These are phyloP conservation scores for Bergia sp. DNA, from an alignment of 92 coral and sea anemone species.

Conservation along the genomic window DNA sequence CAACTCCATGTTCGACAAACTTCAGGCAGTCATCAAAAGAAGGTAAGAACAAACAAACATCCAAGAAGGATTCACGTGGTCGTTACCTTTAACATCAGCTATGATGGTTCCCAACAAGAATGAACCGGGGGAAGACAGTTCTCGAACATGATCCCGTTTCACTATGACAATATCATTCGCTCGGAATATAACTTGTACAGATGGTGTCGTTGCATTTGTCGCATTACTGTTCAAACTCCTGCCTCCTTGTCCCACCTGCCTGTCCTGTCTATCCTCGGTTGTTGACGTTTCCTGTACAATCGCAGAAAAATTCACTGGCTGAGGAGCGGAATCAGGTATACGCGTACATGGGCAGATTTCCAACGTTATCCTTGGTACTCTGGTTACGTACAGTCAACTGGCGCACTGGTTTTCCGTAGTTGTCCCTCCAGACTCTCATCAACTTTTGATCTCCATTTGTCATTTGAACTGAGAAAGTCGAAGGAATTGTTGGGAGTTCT, in stretches of 20 bases:
- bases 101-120: neutral
- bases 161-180: neutral
- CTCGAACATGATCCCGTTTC: neutral
- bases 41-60: neutral
- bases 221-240: neutral
- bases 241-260: neutral
- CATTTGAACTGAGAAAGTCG: constrained; percentile 42
- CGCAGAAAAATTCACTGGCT: constrained; percentile 42
- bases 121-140: neutral
- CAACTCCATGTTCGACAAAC: neutral
- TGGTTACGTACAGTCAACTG: constrained; percentile 60
- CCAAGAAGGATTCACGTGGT: neutral
- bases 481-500: constrained; percentile 31
- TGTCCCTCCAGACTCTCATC: constrained; percentile 66
- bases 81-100: neutral
- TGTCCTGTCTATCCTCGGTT: neutral
- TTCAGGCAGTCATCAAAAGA: neutral
- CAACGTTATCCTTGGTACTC: constrained; percentile 61
- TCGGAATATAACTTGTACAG: neutral
- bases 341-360: constrained; percentile 51
- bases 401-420: constrained; percentile 51
- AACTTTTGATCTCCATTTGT: constrained; percentile 51
- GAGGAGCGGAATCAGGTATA: constrained; percentile 45
- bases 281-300: neutral
- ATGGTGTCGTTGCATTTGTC: neutral